Evolutionary conservation across 2,888 invertebrate species (phyloP).

Genomic region (Caenorhabditis doughertyi): DNA sequence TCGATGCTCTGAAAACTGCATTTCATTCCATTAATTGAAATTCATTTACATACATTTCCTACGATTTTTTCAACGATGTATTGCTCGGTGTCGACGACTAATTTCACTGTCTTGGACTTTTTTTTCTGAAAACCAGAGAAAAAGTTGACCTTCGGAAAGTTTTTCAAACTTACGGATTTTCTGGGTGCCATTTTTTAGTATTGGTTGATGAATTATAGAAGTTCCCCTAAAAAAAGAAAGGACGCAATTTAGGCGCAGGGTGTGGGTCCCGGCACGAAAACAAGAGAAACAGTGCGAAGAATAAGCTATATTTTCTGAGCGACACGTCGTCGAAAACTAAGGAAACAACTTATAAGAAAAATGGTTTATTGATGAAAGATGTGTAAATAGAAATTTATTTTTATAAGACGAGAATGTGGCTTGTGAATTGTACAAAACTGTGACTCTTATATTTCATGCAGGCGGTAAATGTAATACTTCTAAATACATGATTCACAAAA

Average conservation of each 20-base stretch:
- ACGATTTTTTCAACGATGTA: background rate
- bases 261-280: background rate
- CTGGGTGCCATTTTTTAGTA: background rate
- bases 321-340: too few species aligned
- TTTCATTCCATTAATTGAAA: background rate
- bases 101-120: background rate
- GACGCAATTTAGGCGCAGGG: background rate
- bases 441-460: background rate
- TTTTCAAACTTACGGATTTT: background rate
- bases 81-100: conserved; percentile 1
- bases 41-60: background rate
- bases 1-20: background rate
- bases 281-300: too few species aligned
- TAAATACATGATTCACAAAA: conserved; percentile 5
- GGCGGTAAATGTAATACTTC: background rate
- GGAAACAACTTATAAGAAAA: too few species aligned
- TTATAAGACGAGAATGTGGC: background rate
- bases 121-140: conserved; percentile 1
- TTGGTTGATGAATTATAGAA: background rate
- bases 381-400: too few species aligned
- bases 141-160: too few species aligned
- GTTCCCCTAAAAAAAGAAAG: background rate
- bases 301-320: background rate
- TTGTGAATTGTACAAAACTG: background rate
- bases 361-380: too few species aligned